phyloP scores from a whole-genome alignment of 2,797 vertebrate species.

The Vipera latastei region DNA sequence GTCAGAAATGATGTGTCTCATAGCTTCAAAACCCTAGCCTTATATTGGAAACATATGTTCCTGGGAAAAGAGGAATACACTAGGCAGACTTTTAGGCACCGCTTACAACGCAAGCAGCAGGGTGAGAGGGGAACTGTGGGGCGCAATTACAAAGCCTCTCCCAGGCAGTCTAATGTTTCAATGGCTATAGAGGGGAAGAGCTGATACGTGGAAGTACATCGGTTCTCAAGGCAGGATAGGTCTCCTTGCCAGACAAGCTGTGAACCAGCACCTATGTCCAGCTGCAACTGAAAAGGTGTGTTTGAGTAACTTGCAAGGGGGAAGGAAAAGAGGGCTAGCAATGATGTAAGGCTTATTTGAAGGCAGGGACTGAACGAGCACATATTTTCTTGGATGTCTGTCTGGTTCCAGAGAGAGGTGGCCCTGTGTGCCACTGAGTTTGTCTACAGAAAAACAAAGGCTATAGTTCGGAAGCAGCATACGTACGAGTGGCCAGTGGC shows the following conservation, averaged over 20 bases:
- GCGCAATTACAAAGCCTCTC: constrained; percentile 3
- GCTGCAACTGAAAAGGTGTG: neutral
- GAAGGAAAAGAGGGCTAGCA: neutral
- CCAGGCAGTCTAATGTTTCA: constrained; percentile 7
- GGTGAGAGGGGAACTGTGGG: constrained; percentile 43
- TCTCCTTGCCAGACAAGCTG: neutral
- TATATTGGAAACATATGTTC: constrained; percentile 69
- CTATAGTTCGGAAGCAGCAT: neutral
- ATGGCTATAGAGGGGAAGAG: neutral
- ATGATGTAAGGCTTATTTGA: neutral
- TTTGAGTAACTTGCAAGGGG: neutral
- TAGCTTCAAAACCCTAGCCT: neutral
- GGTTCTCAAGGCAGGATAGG: neutral
- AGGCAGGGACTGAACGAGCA: neutral
- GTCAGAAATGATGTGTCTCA: constrained; percentile 47
- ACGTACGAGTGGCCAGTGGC: constrained; percentile 96
- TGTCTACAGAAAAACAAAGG: neutral
- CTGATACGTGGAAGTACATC: neutral
- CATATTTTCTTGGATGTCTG: neutral
- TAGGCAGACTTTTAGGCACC: constrained; percentile 44
- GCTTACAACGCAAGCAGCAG: constrained; percentile 29
- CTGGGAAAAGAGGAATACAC: constrained; percentile 36
- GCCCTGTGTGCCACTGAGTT: neutral
- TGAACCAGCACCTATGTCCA: neutral
- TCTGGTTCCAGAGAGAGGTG: neutral